A percentile compares a stretch with the other conserved stretches of the same genome.
Evolutionary conservation across 1,140 invertebrate species (phyloP).

Genomic region (Littorina saxatilis): DNA sequence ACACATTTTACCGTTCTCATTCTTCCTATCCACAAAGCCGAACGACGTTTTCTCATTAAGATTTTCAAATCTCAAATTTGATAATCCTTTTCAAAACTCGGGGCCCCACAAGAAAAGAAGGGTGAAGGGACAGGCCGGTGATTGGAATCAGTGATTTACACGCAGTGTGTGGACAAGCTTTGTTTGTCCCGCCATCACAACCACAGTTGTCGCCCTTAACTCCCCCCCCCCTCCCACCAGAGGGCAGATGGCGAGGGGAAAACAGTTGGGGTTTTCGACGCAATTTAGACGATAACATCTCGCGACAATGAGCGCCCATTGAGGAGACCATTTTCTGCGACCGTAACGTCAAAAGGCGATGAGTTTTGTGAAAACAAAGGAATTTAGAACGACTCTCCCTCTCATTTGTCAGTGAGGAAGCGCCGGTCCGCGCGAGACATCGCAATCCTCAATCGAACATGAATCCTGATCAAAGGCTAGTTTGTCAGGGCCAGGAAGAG

Average conservation of each 20-base stretch:
- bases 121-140: background rate
- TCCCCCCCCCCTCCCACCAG: background rate
- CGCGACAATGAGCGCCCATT: background rate
- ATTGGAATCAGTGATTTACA: conserved; percentile 38
- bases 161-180: conserved; percentile 1
- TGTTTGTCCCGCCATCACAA: conserved; percentile 37
- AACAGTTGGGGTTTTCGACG: conserved; percentile 25
- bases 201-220: conserved; percentile 26
- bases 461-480: conserved; percentile 39
- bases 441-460: conserved; percentile 25
- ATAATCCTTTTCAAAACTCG: background rate
- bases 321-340: conserved; percentile 28
- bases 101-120: background rate
- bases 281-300: conserved; percentile 37
- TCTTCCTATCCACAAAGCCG: no score
- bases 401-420: conserved; percentile 29
- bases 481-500: conserved; percentile 30
- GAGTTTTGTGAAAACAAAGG: conserved; percentile 41
- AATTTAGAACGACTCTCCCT: conserved; percentile 25
- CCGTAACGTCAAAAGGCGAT: conserved; percentile 39
- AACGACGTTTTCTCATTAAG: conserved; percentile 13
- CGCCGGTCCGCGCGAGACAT: conserved; percentile 36
- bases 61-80: background rate
- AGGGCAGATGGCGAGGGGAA: conserved; percentile 28
- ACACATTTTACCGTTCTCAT: no score